These are phyloP conservation scores for Erinaceus europaeus DNA, from an alignment of 2,113 vertebrate species.

Conservation along the genomic window DNA sequence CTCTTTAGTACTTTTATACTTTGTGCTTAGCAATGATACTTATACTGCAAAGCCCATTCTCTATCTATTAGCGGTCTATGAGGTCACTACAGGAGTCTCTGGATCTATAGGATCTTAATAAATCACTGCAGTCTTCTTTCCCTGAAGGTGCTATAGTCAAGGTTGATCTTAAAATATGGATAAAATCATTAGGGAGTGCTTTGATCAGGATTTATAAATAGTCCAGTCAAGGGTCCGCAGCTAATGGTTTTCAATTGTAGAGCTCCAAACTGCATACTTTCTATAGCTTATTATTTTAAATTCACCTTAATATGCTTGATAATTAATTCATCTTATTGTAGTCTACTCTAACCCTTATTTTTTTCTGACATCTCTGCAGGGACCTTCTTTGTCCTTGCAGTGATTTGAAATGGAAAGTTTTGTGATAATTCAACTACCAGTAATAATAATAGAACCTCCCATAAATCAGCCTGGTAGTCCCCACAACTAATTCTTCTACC, in stretches of 20 bases:
- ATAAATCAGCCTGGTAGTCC: no score
- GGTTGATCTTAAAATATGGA: not conserved
- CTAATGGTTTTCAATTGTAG: conserved; percentile 69
- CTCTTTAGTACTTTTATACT: not conserved
- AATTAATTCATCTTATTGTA: not conserved
- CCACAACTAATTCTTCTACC: no score
- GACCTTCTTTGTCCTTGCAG: not conserved
- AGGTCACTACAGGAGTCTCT: not conserved
- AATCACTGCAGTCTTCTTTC: not conserved
- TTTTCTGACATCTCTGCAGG: not conserved
- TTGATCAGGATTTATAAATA: not conserved
- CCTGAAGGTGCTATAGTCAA: not conserved
- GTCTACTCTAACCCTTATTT: not conserved
- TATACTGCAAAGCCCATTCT: not conserved
- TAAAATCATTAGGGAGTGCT: not conserved
- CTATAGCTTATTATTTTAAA: not conserved
- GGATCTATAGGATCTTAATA: not conserved
- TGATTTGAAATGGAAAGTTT: not conserved
- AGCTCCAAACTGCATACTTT: conserved; percentile 26
- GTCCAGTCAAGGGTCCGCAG: not conserved
- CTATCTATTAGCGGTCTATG: not conserved
- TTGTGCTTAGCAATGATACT: not conserved
- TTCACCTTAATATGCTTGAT: not conserved
- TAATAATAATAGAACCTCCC: not conserved
- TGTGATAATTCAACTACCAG: not conserved